phyloP scores from a whole-genome alignment of 2,888 invertebrate species.

The Aricia artaxerxes region DNA sequence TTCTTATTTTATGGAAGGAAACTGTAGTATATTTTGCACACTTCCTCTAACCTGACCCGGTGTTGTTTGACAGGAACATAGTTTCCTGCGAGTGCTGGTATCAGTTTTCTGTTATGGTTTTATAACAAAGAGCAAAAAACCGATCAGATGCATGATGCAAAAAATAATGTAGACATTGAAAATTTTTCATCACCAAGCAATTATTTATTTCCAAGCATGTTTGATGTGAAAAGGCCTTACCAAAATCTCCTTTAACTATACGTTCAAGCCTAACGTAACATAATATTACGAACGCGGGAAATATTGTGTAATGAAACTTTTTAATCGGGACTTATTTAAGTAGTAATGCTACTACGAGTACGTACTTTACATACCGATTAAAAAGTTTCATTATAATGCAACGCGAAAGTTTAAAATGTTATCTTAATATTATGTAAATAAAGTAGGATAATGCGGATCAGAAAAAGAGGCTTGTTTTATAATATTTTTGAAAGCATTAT shows the following conservation, averaged over 20 bases:
- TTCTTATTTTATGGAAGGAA: conserved; percentile 25
- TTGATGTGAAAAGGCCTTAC: background rate
- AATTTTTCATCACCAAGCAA: background rate
- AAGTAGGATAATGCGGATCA: background rate
- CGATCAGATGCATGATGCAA: background rate
- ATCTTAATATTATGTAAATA: background rate
- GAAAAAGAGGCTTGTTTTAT: background rate
- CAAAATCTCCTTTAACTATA: background rate
- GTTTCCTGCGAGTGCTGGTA: background rate
- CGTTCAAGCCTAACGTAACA: background rate
- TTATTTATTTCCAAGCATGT: background rate
- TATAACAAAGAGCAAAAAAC: background rate
- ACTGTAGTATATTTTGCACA: conserved; percentile 20
- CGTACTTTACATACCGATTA: too few species aligned
- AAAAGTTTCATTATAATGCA: too few species aligned
- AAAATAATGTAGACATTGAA: background rate
- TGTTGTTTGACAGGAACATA: conserved; percentile 17
- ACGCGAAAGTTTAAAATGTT: too few species aligned
- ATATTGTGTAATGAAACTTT: background rate
- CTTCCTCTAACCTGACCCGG: conserved; percentile 22
- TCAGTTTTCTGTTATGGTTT: background rate
- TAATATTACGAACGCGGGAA: background rate
- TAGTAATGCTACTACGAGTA: too few species aligned
- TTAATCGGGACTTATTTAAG: too few species aligned
- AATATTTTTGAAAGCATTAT: conserved; percentile 28